phyloP scores from a whole-genome alignment of 53 echinoderm and acorn worm genomes.

The Arbacia lixula region DNA sequence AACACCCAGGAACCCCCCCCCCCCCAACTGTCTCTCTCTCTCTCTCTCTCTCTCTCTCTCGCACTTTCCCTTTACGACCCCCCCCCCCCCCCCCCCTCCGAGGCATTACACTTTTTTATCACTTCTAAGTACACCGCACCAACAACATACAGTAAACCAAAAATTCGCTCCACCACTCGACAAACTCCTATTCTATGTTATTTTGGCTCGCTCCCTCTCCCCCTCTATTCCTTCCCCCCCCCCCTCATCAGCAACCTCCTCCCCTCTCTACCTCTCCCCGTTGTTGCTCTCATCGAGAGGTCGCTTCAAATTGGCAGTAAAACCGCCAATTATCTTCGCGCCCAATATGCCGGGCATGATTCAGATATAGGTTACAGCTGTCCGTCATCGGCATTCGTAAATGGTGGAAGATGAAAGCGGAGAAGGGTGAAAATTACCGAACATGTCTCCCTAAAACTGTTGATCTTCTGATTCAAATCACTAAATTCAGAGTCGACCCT shows the following conservation, averaged over 20 bases:
- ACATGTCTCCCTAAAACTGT: constrained; percentile 7
- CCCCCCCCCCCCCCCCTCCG: too few relatives aligned
- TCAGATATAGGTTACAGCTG: constrained; percentile 6
- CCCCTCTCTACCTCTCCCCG: background rate
- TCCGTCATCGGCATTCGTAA: constrained; percentile 33
- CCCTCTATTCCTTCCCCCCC: background rate
- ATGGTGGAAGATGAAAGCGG: constrained; percentile 31
- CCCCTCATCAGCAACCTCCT: background rate
- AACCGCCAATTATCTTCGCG: constrained; percentile 20
- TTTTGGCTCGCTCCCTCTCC: too few relatives aligned
- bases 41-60: too few relatives aligned
- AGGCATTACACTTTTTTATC: too few relatives aligned
- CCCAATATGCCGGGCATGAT: background rate
- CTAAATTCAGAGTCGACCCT: constrained; percentile 27
- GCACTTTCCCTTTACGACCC: too few relatives aligned
- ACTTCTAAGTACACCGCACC: too few relatives aligned
- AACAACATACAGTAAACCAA: too few relatives aligned
- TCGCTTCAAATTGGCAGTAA: constrained; percentile 1
- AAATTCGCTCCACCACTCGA: too few relatives aligned
- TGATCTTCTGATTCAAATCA: constrained; percentile 16
- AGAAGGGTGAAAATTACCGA: background rate
- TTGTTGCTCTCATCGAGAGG: background rate
- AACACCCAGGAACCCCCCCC: too few relatives aligned
- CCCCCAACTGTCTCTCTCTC: too few relatives aligned
- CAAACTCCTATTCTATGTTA: too few relatives aligned